These are phyloP conservation scores for Toxotes jaculatrix DNA, from an alignment of 2,113 vertebrate species.

Conservation along the genomic window DNA sequence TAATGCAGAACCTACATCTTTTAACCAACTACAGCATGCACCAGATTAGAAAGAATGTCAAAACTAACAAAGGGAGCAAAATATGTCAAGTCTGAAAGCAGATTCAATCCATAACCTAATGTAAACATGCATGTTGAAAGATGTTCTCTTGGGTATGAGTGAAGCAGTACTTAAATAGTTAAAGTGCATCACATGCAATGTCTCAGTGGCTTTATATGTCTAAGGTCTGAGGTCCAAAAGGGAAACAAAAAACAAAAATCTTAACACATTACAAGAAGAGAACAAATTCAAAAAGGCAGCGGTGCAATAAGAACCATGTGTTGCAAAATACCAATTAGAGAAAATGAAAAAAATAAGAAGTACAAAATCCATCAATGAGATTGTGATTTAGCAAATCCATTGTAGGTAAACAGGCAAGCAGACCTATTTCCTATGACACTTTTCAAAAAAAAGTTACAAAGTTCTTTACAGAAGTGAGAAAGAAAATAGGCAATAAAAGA, in stretches of 20 bases:
- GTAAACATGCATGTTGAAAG: not conserved
- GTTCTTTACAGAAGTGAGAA: not conserved
- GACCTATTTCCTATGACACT: not conserved
- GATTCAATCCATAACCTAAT: not conserved
- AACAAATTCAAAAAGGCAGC: not conserved
- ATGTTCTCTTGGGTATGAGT: not conserved
- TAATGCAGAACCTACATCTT: slow-evolving; percentile 23
- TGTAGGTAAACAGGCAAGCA: not conserved
- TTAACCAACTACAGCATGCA: not conserved
- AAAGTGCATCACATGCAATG: not conserved
- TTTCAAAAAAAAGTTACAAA: not conserved
- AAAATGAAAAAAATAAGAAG: not conserved
- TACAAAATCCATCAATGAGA: not conserved
- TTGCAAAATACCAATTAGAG: not conserved
- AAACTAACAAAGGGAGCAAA: not conserved
- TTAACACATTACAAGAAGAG: not conserved
- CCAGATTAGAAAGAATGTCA: slow-evolving; percentile 9
- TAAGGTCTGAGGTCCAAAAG: too few species aligned
- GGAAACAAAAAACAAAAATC: too few species aligned
- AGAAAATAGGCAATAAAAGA: not conserved
- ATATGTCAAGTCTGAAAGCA: slow-evolving; percentile 6
- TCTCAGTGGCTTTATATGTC: slow-evolving; percentile 1
- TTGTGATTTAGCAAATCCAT: not conserved
- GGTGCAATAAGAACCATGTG: not conserved
- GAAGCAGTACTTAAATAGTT: not conserved